Conservation (phyloP, 2,888 invertebrate species). For the Pheosia tremula region DNA sequence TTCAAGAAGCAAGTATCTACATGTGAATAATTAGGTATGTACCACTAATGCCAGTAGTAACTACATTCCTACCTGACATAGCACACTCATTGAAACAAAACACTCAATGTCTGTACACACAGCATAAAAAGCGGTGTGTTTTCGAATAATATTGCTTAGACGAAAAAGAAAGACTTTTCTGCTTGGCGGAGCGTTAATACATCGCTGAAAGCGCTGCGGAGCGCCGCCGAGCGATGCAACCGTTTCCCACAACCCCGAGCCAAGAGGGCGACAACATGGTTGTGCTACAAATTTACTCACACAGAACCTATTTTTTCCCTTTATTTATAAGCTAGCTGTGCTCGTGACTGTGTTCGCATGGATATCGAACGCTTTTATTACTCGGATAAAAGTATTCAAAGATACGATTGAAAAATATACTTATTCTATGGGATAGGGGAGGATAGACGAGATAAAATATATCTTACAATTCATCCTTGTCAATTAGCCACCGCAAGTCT, state of each 20-base stretch:
- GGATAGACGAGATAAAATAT: too few species aligned
- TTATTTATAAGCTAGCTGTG: neutral
- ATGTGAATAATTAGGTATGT: too few species aligned
- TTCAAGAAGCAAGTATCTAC: neutral
- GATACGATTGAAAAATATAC: too few species aligned
- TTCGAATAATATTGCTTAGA: slow-evolving; percentile 52
- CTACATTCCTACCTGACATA: too few species aligned
- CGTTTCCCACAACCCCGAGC: slow-evolving; percentile 26
- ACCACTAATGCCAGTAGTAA: neutral
- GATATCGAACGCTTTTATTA: too few species aligned
- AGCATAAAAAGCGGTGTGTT: neutral
- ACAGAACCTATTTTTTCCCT: neutral
- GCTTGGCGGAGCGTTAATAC: slow-evolving; percentile 67
- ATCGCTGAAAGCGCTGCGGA: slow-evolving; percentile 50
- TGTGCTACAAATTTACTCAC: neutral
- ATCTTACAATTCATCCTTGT: too few species aligned
- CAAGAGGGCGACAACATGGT: neutral
- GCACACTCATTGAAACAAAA: neutral
- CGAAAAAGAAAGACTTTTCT: slow-evolving; percentile 61
- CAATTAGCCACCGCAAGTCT: too few species aligned
- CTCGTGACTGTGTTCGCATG: neutral
- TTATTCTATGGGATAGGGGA: too few species aligned
- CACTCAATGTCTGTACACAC: neutral
- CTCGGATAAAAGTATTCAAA: too few species aligned
- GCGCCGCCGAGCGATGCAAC: slow-evolving; percentile 19